phyloP scores from a whole-genome alignment of 1,140 invertebrate genomes.

The Sitodiplosis mosellana region DNA sequence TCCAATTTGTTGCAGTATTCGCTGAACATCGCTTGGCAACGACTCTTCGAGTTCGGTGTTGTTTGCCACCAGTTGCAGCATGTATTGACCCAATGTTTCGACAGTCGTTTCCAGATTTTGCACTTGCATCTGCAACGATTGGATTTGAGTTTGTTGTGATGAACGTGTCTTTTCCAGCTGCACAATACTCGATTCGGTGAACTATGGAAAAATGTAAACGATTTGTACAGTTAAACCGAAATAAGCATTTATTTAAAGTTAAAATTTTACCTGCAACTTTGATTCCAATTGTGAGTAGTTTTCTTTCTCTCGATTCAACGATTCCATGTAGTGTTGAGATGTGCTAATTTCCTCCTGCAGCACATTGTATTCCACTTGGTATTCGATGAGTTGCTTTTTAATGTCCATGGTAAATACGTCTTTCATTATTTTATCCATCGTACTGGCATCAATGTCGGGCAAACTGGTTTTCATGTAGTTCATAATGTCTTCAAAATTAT shows the following conservation, averaged over 20 bases:
- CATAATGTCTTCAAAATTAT: conserved; percentile 84
- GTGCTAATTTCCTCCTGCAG: conserved; percentile 77
- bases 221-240: conserved; percentile 2
- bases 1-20: conserved; percentile 39
- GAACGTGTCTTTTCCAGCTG: conserved; percentile 37
- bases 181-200: conserved; percentile 39
- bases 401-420: conserved; percentile 58
- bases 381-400: conserved; percentile 66
- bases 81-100: conserved; percentile 35
- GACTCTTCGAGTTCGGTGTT: conserved; percentile 31
- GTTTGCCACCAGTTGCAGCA: conserved; percentile 36
- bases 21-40: conserved; percentile 40
- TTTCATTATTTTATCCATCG: conserved; percentile 56
- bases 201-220: conserved; percentile 26
- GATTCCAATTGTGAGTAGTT: conserved; percentile 37
- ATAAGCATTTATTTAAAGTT: background rate
- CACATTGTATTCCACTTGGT: conserved; percentile 88
- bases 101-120: conserved; percentile 43
- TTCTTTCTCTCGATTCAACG: conserved; percentile 35
- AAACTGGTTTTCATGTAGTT: conserved; percentile 68
- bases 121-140: conserved; percentile 40
- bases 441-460: conserved; percentile 35
- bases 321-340: conserved; percentile 45
- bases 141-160: conserved; percentile 34
- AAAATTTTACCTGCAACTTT: conserved; percentile 34